phyloP scores from a whole-genome alignment of 2,888 invertebrate species.

The Nemotelus pantherinus region DNA sequence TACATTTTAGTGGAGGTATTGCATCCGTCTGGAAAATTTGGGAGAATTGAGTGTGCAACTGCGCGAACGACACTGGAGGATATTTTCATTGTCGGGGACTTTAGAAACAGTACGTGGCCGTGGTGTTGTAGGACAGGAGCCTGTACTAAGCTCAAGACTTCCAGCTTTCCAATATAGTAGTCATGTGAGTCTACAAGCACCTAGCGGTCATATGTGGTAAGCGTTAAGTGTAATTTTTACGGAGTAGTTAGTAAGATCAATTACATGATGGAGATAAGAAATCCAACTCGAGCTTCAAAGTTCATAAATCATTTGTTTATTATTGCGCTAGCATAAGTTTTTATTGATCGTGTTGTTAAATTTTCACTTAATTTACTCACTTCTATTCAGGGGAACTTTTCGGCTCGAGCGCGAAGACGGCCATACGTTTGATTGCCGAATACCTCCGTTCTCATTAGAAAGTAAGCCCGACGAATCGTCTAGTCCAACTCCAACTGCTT shows the following conservation, averaged over 20 bases:
- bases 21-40: conserved; percentile 94
- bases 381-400: conserved; percentile 84
- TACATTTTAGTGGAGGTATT: conserved; percentile 88
- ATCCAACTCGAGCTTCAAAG: not conserved
- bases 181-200: conserved; percentile 95
- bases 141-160: conserved; percentile 83
- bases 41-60: conserved; percentile 89
- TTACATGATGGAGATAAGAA: not conserved
- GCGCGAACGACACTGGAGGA: conserved; percentile 97
- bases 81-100: conserved; percentile 93
- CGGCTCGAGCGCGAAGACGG: conserved; percentile 98
- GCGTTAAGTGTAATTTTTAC: not conserved
- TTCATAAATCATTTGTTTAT: too few relatives aligned
- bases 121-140: conserved; percentile 97
- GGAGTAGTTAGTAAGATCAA: not conserved
- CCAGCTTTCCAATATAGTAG: conserved; percentile 99
- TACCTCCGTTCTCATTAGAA: conserved; percentile 96
- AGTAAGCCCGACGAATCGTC: conserved; percentile 82
- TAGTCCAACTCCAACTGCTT: conserved; percentile 49
- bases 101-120: conserved; percentile 93
- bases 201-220: conserved; percentile 83
- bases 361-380: too few relatives aligned
- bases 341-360: too few relatives aligned
- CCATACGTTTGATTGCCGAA: conserved; percentile 95
- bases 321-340: too few relatives aligned